Percentiles rank a stretch among this genome's conserved stretches.
phyloP scores from a whole-genome alignment of 2,888 invertebrate species.

The Acleris emargana region DNA sequence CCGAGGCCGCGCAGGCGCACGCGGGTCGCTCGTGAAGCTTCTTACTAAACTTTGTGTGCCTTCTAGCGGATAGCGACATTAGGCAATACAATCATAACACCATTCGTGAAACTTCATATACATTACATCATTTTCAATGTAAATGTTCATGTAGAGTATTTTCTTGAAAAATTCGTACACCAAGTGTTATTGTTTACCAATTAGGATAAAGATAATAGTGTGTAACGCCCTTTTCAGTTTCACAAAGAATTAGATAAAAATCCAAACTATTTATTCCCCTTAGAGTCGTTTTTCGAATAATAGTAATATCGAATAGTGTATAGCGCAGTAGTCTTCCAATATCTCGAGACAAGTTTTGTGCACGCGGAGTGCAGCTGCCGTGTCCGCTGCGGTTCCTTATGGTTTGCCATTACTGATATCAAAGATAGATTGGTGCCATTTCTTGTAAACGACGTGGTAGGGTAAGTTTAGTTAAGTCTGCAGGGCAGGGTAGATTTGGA shows the following conservation, averaged over 20 bases:
- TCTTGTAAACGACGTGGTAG: conserved; percentile 81
- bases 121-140: conserved; percentile 57
- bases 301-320: conserved; percentile 73
- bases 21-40: conserved; percentile 75
- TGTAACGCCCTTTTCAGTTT: conserved; percentile 56
- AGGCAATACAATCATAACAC: conserved; percentile 76
- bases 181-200: conserved; percentile 58
- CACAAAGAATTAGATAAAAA: conserved; percentile 54
- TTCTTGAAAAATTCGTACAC: conserved; percentile 55
- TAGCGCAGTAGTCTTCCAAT: conserved; percentile 83
- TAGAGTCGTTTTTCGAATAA: conserved; percentile 66
- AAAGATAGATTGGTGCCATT: conserved; percentile 84
- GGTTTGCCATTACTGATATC: conserved; percentile 83
- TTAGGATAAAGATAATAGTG: conserved; percentile 50
- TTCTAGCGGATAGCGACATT: conserved; percentile 82
- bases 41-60: conserved; percentile 83
- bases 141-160: conserved; percentile 52
- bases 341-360: conserved; percentile 68
- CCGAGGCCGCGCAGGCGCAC: conserved; percentile 40
- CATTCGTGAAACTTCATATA: conserved; percentile 59
- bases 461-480: conserved; percentile 81
- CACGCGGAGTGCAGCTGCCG: conserved; percentile 54
- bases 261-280: conserved; percentile 58
- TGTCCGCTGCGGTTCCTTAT: conserved; percentile 79
- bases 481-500: conserved; percentile 82